Percentiles rank a stretch among this genome's conserved stretches.
Conservation (phyloP, 2,797 vertebrate genomes). For the Gallirallus australis region DNA sequence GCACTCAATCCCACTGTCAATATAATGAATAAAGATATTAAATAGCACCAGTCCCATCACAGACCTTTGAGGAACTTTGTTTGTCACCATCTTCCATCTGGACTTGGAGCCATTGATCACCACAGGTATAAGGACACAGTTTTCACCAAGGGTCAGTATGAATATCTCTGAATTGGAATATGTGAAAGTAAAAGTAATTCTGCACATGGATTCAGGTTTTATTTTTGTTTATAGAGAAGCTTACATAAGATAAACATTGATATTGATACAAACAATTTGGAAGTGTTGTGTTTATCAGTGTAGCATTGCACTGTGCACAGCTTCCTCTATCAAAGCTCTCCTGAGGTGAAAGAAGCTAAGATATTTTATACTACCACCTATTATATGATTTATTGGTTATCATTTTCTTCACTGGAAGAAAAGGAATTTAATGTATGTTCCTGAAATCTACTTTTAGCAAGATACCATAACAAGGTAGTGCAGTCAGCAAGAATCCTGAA, state of each 20-base stretch:
- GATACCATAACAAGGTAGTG: neutral
- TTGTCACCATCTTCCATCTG: too few relatives aligned
- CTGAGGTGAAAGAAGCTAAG: neutral
- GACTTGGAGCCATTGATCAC: too few relatives aligned
- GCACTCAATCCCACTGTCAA: too few relatives aligned
- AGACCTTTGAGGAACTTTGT: too few relatives aligned
- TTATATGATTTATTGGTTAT: neutral
- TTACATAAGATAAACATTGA: neutral
- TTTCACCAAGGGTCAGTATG: neutral
- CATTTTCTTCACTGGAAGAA: neutral
- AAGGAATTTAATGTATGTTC: neutral
- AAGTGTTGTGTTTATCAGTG: neutral
- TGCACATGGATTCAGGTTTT: neutral
- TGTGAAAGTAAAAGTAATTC: neutral
- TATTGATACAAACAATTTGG: neutral
- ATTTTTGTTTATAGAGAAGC: neutral
- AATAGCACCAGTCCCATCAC: too few relatives aligned
- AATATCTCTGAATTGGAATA: neutral
- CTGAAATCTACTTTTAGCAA: neutral
- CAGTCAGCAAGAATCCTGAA: constrained; percentile 31
- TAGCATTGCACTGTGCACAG: neutral
- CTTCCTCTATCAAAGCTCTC: neutral
- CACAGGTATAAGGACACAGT: neutral
- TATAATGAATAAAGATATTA: too few relatives aligned
- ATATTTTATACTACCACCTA: neutral